Evolutionary conservation across 2,888 invertebrate species (phyloP), one percentile per base, ranked within the genome.

Genomic region (Drosophila infuscata): DNA sequence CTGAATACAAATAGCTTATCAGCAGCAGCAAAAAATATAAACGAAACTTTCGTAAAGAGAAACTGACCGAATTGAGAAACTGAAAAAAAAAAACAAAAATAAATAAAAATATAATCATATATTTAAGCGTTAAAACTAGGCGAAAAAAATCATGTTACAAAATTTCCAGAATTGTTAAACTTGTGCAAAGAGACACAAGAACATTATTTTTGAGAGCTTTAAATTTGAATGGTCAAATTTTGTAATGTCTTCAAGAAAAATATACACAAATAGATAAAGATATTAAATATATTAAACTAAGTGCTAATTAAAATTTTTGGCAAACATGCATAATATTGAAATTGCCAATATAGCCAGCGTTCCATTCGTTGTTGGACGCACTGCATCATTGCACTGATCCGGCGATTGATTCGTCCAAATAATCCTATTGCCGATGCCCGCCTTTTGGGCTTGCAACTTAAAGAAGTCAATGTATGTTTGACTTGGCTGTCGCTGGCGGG

Each of bases 1-100:
- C 70, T 73, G 76, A 82, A 81, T 85, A 89, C 70, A 88, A 89
- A 86, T 86, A 76, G 84, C 75, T 81, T 81, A 81, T 88, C 87
- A 77, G 72, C 72, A 65, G 48, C 36, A 66, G 32, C 9, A 52
- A 48, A 43, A 48, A 67, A 46, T 5, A 7, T 43, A 9, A 25
- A 38, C 17, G 20, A 49, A 49, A 58, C 38, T 25, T 7, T 33
- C 9, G 15, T 41, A n/a, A 30, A 20, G n/a, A 32, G 15, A n/a
- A 43, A 52, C 12, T 25, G 29, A 56, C 17, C n/a, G 12, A 25
- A 32, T 33, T 30, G 43, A 38, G 25, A 9, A 25, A 70, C 11
- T 7, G 0, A 17, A 32, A 12, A 20, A 36, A 3, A 12, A 32
- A 7, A 36, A 3, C 9, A 32, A 7, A 17, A 2, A 2, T 25